Evolutionary conservation across 2,888 invertebrate species (phyloP), one percentile per base, ranked within the genome.

Genomic region (Sericinus montela): DNA sequence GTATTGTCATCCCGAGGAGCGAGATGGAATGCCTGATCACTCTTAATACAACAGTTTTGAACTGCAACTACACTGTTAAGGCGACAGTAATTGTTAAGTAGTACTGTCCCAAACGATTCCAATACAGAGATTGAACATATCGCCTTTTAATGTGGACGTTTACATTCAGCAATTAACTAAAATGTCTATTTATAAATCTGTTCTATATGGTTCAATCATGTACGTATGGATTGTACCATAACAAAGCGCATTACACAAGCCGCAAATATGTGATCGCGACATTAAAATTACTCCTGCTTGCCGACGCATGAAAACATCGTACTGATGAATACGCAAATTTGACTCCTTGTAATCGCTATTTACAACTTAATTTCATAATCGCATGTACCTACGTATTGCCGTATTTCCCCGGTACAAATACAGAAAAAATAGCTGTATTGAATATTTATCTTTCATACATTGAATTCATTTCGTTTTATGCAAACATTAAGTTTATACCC

Each of bases 241-340:
- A 10, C 10, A 13, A 28, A 14, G 8, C 10, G 4, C 39, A 14
- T 39, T 39, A 13, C 28, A 19, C 23, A 13, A 36, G 10, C 15
- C 16, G 29, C 9, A 34, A 13, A 0, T 14, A 14, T 30, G 16
- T 19, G 28, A 25, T 15, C 15, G 28, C 11, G 38, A 38, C 39
- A 44, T 9, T 23, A 1, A 10, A 42, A 48, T 16, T 8, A 9
- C 37, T 15, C 35, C 14, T 19, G 35, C 9, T n/a, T 15, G 32
- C 15, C 19, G 28, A 14, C 8, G 44, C 49, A 16, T 49, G 34
- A 16, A 38, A 48, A 38, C 30, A 39, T 44, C 39, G 38, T 9
- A 39, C 11, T 13, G 29, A 7, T 44, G 34, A 40, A 49, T 49
- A 44, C 44, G 49, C 44, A 39, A 49, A 49, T 49, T 2, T 15